Evolutionary conservation across 2,113 vertebrate genomes (phyloP).

Genomic region (Coptodon rendalli): DNA sequence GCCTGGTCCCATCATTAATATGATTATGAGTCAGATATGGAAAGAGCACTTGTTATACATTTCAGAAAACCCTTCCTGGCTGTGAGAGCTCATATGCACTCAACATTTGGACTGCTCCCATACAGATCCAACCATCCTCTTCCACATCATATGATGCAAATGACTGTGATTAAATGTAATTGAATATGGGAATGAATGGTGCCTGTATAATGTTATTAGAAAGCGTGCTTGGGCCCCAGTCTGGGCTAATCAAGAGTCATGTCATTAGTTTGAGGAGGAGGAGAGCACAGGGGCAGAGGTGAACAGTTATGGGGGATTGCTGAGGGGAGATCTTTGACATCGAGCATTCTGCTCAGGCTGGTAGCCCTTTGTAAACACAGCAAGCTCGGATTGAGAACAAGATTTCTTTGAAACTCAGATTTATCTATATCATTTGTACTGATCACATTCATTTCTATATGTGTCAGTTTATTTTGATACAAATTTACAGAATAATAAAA

Average conservation of each 20-base stretch:
- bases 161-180: constrained; percentile 68
- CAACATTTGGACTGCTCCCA: constrained; percentile 1
- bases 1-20: not conserved
- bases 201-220: constrained; percentile 63
- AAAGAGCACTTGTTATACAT: not conserved
- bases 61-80: not conserved
- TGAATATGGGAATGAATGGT: constrained; percentile 70
- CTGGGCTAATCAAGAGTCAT: constrained; percentile 50
- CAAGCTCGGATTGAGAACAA: not conserved
- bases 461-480: not conserved
- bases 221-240: constrained; percentile 32
- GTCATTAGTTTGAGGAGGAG: constrained; percentile 37
- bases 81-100: not conserved
- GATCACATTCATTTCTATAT: not conserved
- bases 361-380: constrained; percentile 32
- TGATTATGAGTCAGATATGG: not conserved
- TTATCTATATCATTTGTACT: not conserved
- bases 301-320: not conserved
- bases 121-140: not conserved
- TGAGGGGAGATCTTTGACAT: constrained; percentile 37
- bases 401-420: not conserved
- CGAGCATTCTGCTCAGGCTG: constrained; percentile 30
- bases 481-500: not conserved
- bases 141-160: constrained; percentile 65
- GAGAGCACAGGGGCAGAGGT: not conserved